Evolutionary conservation across 1,140 invertebrate genomes (phyloP), one percentile per base, ranked within the genome.

Genomic region (Solenopsis invicta): DNA sequence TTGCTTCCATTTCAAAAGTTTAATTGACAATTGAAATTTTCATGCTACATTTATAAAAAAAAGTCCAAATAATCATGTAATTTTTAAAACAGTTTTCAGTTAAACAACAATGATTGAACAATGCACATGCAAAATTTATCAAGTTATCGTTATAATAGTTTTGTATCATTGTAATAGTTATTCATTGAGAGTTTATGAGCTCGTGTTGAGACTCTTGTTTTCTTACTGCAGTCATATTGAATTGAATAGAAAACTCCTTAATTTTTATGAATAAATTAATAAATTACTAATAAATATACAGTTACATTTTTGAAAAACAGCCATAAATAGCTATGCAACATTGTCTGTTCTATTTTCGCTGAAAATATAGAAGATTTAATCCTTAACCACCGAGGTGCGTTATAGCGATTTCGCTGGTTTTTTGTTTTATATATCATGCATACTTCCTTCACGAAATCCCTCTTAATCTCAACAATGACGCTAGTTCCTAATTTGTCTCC

Each of bases 11-110:
- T 67, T 78, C 54, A 2, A 29, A 66, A 48, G 10, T 59, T 87
- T 37, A 77, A 34, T 87, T 87, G 78, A 85, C 75, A 90, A 87
- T 52, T 90, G 80, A 80, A 78, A 90, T 69, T 89, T 87, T 90
- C 72, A 72, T 89, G 72, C 72, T 64, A 81, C 59, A 10, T 54
- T 50, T 52, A 52, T 37, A 64, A 66, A 62, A 29, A 56, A n/a
- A 54, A 8, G 24, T 3, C 41, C 4, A 1, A 16, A 80, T 29
- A 66, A 56, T 52, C 13, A 37, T 74, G 12, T 72, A 72, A 48
- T 72, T 37, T 72, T 34, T 82, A 48, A 72, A 62, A 82, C 4
- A 34, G 37, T 74, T 59, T 74, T 82, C 45, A 61, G 41, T 82
- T 12, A 74, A 84, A 41, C 59, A 48, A 24, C 24, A 41, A 45